Conservation (phyloP, 2,888 invertebrate genomes). For the Strigamia crassipes region DNA sequence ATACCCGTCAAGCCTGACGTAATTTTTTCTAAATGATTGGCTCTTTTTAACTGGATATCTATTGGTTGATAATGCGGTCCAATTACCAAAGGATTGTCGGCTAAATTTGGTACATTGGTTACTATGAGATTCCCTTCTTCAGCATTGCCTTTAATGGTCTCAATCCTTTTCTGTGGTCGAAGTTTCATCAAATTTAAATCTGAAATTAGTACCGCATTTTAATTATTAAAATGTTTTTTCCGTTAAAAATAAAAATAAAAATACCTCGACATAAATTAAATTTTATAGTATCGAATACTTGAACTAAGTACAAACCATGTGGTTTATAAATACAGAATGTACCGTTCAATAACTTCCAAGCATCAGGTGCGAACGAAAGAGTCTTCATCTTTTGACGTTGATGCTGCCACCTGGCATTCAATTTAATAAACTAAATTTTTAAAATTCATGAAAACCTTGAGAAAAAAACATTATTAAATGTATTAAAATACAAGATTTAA, state of each 20-base stretch:
- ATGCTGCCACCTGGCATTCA: too few species aligned
- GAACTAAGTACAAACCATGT: conserved; percentile 64
- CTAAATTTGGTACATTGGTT: conserved; percentile 66
- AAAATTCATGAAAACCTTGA: too few species aligned
- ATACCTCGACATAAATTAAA: conserved; percentile 72
- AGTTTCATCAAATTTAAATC: conserved; percentile 74
- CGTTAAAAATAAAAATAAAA: background rate
- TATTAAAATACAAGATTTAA: too few species aligned
- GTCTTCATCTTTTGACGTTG: background rate
- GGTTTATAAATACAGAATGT: conserved; percentile 81
- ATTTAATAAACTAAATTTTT: too few species aligned
- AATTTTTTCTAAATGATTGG: conserved; percentile 67
- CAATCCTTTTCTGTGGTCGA: conserved; percentile 59
- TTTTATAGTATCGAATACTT: conserved; percentile 66
- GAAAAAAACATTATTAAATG: too few species aligned
- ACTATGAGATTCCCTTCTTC: conserved; percentile 57
- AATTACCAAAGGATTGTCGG: conserved; percentile 74
- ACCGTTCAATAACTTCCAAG: conserved; percentile 73
- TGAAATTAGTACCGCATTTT: conserved; percentile 57
- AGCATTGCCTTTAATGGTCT: conserved; percentile 51
- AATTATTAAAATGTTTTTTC: background rate
- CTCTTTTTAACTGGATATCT: conserved; percentile 69
- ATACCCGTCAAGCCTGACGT: conserved; percentile 76
- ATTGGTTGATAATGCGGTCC: conserved; percentile 74
- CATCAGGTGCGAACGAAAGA: conserved; percentile 55